phyloP scores from a whole-genome alignment of 2,888 invertebrate genomes.

The Eristalis pertinax region DNA sequence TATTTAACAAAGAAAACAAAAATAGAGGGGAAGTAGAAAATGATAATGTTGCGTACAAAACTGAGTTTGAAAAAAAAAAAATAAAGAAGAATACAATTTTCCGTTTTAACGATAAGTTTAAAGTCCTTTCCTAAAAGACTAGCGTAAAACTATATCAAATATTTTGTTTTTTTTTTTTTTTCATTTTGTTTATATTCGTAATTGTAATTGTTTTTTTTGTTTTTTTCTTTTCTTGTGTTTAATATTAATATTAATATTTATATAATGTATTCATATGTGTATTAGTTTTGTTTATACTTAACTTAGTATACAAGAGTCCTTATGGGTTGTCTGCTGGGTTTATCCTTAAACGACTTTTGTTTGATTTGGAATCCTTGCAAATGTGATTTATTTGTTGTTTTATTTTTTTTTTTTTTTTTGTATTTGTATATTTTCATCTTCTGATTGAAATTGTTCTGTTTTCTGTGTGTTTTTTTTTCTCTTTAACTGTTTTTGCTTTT shows the following conservation, averaged over 20 bases:
- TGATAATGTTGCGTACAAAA: constrained; percentile 32
- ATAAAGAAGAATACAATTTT: constrained; percentile 49
- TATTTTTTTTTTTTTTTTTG: constrained; percentile 21
- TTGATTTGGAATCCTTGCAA: constrained; percentile 71
- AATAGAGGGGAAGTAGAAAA: background rate
- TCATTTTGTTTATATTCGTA: constrained; percentile 20
- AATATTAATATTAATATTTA: constrained; percentile 68
- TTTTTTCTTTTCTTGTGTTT: constrained; percentile 39
- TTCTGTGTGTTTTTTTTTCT: background rate
- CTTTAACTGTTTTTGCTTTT: constrained; percentile 29
- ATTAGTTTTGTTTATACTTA: constrained; percentile 64
- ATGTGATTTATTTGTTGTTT: constrained; percentile 68
- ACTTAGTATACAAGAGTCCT: constrained; percentile 70
- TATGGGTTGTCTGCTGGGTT: constrained; percentile 55
- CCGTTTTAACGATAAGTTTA: constrained; percentile 76
- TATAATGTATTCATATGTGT: constrained; percentile 68
- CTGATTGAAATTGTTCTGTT: constrained; percentile 5
- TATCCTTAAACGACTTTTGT: constrained; percentile 61
- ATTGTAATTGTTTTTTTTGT: constrained; percentile 6
- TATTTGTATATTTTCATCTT: constrained; percentile 11
- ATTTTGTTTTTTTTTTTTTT: constrained; percentile 63
- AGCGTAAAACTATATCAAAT: constrained; percentile 73
- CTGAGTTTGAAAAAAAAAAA: constrained; percentile 13
- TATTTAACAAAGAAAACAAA: constrained; percentile 3
- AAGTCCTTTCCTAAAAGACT: constrained; percentile 81